These are phyloP conservation scores for Pelobates cultripes DNA, from an alignment of 2,797 vertebrate genomes.

Conservation along the genomic window DNA sequence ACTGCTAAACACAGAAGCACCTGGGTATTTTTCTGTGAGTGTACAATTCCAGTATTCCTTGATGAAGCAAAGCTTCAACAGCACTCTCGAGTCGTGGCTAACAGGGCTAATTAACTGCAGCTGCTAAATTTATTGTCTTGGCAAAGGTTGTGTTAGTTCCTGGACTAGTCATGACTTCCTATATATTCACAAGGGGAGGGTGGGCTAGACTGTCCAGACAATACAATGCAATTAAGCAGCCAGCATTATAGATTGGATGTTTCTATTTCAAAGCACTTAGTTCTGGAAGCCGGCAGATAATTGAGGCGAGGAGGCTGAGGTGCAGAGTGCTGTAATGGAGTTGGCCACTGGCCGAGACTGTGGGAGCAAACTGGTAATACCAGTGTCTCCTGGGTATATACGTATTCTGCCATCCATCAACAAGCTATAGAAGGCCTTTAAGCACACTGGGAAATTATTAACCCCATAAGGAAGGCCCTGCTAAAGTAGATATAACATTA, in stretches of 20 bases:
- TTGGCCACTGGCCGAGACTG: conserved; percentile 9
- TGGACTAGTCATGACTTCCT: conserved; percentile 14
- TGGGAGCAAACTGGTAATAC: conserved; percentile 14
- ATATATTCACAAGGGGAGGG: conserved; percentile 8
- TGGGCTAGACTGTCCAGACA: conserved; percentile 23
- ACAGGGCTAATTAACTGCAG: not conserved
- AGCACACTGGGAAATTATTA: not conserved
- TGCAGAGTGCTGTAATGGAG: conserved; percentile 17
- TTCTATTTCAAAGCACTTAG: conserved; percentile 37
- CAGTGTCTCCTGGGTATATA: not conserved
- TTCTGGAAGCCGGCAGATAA: conserved; percentile 12
- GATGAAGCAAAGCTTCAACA: no score
- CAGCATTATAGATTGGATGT: conserved; percentile 28
- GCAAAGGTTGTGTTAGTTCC: not conserved
- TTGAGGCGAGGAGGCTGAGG: not conserved
- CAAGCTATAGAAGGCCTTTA: not conserved
- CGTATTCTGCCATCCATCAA: not conserved
- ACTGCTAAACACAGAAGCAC: no score
- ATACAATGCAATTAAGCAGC: conserved; percentile 39
- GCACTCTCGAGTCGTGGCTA: not conserved
- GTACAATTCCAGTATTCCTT: no score
- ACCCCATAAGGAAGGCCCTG: not conserved
- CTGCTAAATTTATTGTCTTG: not conserved
- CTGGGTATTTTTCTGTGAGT: no score
- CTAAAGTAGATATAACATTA: not conserved